Evolutionary conservation across 1,140 invertebrate genomes (phyloP), one percentile per base, ranked within the genome.

Genomic region (Neocloeon triangulifer): DNA sequence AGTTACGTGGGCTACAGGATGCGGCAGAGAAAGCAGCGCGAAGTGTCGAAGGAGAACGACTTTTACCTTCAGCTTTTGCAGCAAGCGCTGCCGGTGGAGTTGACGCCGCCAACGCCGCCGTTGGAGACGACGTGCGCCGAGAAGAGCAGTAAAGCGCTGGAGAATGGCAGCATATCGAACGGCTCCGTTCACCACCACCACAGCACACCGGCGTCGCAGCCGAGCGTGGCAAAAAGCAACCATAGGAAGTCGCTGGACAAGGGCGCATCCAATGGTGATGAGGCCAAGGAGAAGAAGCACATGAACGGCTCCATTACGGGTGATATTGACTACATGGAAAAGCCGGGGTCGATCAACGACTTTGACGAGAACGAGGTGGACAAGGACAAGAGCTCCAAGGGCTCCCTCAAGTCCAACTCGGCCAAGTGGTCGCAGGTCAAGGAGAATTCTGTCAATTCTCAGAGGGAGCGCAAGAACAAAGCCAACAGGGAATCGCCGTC

Each of bases 1-100:
- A 85, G 80, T 52, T 91, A 88, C 51, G 69, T 94, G 38, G 79
- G 80, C 38, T 88, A 84, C 55, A 71, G 79, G 59, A 75, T 92
- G 64, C 67, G 84, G 58, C 60, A 86, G 68, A 67, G 82, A 41
- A 78, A 80, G 51, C 86, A 94, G 59, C 74, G 78, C 51, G 81
- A 88, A 49, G 84, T 94, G 40, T 75, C 84, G 35, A 84, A 82
- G 57, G 82, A 89, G 57, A 95, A 95, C 59, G 79, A 89, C 52
- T 91, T 91, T 62, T 92, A 91, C 55, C 71, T 85, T 58, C 78
- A 91, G 52, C 62, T 95, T 43, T 59, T 94, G 52, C 69, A 80
- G 46, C 74, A 92, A 60, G 86, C 88, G 39, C 56, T 94, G 51
- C 86, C 86, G 33, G 38, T 48, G 32, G 55, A 49, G 38, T 35